Conservation (phyloP, 1,140 invertebrate genomes). For the Copidosoma floridanum region DNA sequence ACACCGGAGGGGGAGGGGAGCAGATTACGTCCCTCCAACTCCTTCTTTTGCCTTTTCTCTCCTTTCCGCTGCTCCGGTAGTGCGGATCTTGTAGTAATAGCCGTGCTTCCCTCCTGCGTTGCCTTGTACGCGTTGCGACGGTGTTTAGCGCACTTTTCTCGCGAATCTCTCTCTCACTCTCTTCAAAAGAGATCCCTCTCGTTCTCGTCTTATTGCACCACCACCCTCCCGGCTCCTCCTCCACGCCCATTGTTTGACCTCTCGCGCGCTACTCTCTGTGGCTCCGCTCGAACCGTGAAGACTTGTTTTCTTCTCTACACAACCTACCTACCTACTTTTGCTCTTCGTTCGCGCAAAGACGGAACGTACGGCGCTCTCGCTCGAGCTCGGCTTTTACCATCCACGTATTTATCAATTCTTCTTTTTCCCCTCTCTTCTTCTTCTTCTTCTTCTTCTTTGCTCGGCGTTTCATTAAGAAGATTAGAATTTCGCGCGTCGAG, state of each 20-base stretch:
- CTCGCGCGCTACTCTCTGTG: too few relatives aligned
- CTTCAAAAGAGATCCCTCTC: not conserved
- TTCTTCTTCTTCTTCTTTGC: not conserved
- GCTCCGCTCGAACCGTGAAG: too few relatives aligned
- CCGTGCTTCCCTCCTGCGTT: constrained; percentile 18
- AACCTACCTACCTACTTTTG: too few relatives aligned
- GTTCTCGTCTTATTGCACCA: not conserved
- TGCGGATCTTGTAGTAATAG: too few relatives aligned
- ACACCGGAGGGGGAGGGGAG: not conserved
- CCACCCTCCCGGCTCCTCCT: not conserved
- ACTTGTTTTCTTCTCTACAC: too few relatives aligned
- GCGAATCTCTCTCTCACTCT: not conserved
- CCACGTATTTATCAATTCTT: not conserved
- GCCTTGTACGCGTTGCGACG: constrained; percentile 2
- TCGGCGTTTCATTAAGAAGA: too few relatives aligned
- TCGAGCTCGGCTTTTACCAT: not conserved
- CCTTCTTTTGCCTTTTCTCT: not conserved
- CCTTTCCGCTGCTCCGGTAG: not conserved
- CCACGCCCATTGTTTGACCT: too few relatives aligned
- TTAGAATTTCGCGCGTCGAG: too few relatives aligned
- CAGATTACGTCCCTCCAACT: constrained; percentile 5
- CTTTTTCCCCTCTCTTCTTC: too few relatives aligned
- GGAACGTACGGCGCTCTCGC: too few relatives aligned
- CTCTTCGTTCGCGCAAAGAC: too few relatives aligned
- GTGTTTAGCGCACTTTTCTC: constrained; percentile 11